Percentiles rank a stretch among this genome's conserved stretches.
Evolutionary conservation across 2,113 vertebrate species (phyloP).

Genomic region (Tylochromis polylepis): DNA sequence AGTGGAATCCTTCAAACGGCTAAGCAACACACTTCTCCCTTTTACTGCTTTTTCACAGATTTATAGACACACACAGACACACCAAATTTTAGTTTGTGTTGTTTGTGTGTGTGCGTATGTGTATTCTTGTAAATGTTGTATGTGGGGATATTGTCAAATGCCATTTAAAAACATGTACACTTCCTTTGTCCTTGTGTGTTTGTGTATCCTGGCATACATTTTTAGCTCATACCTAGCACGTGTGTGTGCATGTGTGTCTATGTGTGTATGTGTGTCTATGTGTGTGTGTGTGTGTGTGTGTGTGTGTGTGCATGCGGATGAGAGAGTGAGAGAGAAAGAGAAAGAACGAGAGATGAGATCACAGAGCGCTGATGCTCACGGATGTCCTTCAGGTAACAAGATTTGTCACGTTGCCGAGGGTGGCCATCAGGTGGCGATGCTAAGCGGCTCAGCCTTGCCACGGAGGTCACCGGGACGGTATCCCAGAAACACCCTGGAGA

Average conservation of each 20-base stretch:
- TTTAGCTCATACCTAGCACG: background rate
- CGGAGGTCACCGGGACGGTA: constrained; percentile 57
- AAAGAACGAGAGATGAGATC: constrained; percentile 23
- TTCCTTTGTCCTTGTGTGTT: background rate
- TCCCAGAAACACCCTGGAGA: constrained; percentile 61
- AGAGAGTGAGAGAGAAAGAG: background rate
- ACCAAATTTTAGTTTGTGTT: background rate
- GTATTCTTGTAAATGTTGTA: background rate
- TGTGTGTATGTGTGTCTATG: background rate
- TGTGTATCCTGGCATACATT: background rate
- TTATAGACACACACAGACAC: background rate
- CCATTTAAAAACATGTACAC: background rate
- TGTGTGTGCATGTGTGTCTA: background rate
- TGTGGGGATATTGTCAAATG: background rate
- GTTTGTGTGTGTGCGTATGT: background rate
- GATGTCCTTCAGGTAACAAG: constrained; percentile 67
- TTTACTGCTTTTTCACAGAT: background rate
- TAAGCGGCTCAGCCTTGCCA: constrained; percentile 55
- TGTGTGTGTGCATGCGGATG: background rate
- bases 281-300: background rate
- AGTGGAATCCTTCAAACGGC: background rate
- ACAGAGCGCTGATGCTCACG: constrained; percentile 21
- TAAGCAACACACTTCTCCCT: background rate
- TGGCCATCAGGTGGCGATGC: constrained; percentile 53
- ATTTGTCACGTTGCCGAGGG: constrained; percentile 50